Conservation (phyloP, 2,797 vertebrate species). For the Gastrophryne carolinensis region DNA sequence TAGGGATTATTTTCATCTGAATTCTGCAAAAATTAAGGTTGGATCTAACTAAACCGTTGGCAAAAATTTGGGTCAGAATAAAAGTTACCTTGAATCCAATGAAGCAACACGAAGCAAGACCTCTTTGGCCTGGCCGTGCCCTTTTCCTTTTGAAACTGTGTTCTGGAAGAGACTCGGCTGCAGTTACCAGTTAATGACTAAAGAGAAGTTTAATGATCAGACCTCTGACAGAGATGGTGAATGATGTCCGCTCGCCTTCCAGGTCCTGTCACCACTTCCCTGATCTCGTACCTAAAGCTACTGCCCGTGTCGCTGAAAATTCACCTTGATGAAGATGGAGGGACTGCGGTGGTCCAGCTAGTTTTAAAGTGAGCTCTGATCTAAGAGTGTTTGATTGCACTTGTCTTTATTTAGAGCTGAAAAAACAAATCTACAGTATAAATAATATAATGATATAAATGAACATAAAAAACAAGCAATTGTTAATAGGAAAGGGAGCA, state of each 20-base stretch:
- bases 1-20: too few species aligned
- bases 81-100: too few species aligned
- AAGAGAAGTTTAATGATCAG: constrained; percentile 23
- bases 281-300: background rate
- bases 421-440: too few species aligned
- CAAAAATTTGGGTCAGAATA: too few species aligned
- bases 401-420: too few species aligned
- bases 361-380: background rate
- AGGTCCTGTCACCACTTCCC: background rate
- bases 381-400: too few species aligned
- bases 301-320: background rate
- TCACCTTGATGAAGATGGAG: background rate
- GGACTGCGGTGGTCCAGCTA: background rate
- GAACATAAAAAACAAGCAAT: too few species aligned
- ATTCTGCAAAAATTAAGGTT: too few species aligned
- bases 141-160: constrained; percentile 11
- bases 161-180: constrained; percentile 36
- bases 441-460: too few species aligned
- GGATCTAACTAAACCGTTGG: too few species aligned
- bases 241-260: background rate
- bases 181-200: constrained; percentile 26
- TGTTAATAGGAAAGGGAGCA: too few species aligned
- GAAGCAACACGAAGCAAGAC: too few species aligned
- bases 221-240: background rate
- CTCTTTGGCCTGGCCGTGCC: constrained; percentile 12